These are phyloP conservation scores for Lycia hirtaria DNA, from an alignment of 2,888 invertebrate species.

Conservation along the genomic window DNA sequence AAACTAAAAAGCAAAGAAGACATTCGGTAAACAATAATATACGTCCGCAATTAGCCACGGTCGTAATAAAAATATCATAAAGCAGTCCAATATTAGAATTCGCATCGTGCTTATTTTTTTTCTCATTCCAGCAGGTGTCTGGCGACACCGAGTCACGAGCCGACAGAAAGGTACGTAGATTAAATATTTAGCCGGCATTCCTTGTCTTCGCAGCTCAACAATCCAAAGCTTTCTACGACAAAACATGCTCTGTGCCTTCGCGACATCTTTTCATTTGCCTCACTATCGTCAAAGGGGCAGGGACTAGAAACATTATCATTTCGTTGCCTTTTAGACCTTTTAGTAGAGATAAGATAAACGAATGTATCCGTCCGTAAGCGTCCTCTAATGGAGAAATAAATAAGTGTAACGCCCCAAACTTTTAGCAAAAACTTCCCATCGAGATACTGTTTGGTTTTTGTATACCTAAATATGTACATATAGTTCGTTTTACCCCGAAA, in stretches of 20 bases:
- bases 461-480: no score
- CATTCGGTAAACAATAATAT: background rate
- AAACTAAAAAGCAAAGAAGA: no score
- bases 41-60: slow-evolving; percentile 9
- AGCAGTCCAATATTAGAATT: slow-evolving; percentile 23
- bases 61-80: slow-evolving; percentile 13
- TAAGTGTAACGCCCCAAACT: slow-evolving; percentile 25
- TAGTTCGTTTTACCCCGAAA: slow-evolving; percentile 4
- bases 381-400: slow-evolving; percentile 36
- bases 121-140: slow-evolving; percentile 22
- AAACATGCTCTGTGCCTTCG: slow-evolving; percentile 22
- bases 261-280: slow-evolving; percentile 30
- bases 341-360: slow-evolving; percentile 34
- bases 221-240: slow-evolving; percentile 34
- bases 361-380: no score
- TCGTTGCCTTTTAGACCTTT: slow-evolving; percentile 36
- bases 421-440: slow-evolving; percentile 12
- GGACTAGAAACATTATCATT: slow-evolving; percentile 37
- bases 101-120: slow-evolving; percentile 19
- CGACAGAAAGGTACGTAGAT: slow-evolving; percentile 40
- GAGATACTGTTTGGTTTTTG: slow-evolving; percentile 16
- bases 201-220: slow-evolving; percentile 41
- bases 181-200: slow-evolving; percentile 51
- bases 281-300: slow-evolving; percentile 34
- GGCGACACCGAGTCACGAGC: slow-evolving; percentile 26